These are phyloP conservation scores for Yponomeuta plumbellus DNA, from an alignment of 2,888 invertebrate genomes.

Conservation along the genomic window DNA sequence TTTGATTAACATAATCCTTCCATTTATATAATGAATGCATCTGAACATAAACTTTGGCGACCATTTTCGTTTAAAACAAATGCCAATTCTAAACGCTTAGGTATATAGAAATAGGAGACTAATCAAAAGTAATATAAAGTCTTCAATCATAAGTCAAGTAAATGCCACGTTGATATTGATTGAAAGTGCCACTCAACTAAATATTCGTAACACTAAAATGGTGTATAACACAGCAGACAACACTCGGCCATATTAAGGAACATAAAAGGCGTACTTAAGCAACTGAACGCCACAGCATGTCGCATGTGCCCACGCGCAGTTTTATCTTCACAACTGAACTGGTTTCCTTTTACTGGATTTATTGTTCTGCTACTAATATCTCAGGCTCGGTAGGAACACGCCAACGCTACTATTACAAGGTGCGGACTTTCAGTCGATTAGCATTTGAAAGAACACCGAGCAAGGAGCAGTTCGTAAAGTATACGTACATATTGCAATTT, in stretches of 20 bases:
- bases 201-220: not conserved
- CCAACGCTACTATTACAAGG: constrained; percentile 36
- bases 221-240: constrained; percentile 27
- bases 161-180: not conserved
- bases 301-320: constrained; percentile 59
- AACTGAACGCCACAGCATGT: constrained; percentile 52
- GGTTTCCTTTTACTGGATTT: constrained; percentile 65
- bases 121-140: not conserved
- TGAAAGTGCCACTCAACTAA: not conserved
- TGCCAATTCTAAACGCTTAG: not conserved
- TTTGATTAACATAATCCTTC: constrained; percentile 67
- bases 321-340: constrained; percentile 66
- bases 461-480: not conserved
- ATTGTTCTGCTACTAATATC: constrained; percentile 67
- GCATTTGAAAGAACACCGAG: constrained; percentile 42
- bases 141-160: not conserved
- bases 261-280: constrained; percentile 65
- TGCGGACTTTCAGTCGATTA: constrained; percentile 55
- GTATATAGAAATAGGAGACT: not conserved
- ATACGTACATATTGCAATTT: constrained; percentile 9
- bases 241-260: constrained; percentile 44
- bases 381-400: constrained; percentile 47
- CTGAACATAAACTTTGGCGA: constrained; percentile 43
- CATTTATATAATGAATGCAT: constrained; percentile 68
- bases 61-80: constrained; percentile 26